Conservation (phyloP, 1,140 invertebrate genomes). For the Drosophila ohnishii region DNA sequence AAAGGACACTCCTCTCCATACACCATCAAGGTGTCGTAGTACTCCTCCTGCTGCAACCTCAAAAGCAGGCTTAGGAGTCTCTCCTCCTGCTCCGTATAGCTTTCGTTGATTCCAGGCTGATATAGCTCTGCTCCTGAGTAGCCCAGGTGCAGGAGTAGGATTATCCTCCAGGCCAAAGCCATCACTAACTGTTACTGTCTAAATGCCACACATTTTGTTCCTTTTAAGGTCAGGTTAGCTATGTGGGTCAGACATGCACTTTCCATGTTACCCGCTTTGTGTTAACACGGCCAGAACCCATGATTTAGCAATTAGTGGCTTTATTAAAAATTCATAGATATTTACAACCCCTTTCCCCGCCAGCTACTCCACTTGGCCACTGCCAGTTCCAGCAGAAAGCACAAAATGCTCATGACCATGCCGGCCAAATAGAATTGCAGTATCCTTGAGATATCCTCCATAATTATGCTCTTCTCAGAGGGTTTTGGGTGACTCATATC, state of each 20-base stretch:
- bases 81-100: background rate
- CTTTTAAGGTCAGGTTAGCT: background rate
- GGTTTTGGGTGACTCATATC: constrained; percentile 30
- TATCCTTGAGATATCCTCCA: constrained; percentile 44
- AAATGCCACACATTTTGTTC: constrained; percentile 5
- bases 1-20: constrained; percentile 46
- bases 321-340: constrained; percentile 16
- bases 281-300: background rate
- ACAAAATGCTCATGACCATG: constrained; percentile 5
- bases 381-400: constrained; percentile 35
- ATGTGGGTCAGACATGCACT: constrained; percentile 6
- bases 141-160: constrained; percentile 16
- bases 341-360: background rate
- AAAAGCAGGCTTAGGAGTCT: constrained; percentile 17
- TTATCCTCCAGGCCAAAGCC: constrained; percentile 11
- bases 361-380: background rate
- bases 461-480: background rate
- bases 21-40: constrained; percentile 40
- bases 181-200: constrained; percentile 2
- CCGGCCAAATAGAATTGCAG: constrained; percentile 19
- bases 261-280: constrained; percentile 8
- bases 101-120: background rate
- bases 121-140: background rate
- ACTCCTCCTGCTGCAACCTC: constrained; percentile 24
- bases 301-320: constrained; percentile 6